These are phyloP conservation scores for Kobus ellipsiprymnus DNA, from an alignment of 2,113 vertebrate genomes.

Conservation along the genomic window DNA sequence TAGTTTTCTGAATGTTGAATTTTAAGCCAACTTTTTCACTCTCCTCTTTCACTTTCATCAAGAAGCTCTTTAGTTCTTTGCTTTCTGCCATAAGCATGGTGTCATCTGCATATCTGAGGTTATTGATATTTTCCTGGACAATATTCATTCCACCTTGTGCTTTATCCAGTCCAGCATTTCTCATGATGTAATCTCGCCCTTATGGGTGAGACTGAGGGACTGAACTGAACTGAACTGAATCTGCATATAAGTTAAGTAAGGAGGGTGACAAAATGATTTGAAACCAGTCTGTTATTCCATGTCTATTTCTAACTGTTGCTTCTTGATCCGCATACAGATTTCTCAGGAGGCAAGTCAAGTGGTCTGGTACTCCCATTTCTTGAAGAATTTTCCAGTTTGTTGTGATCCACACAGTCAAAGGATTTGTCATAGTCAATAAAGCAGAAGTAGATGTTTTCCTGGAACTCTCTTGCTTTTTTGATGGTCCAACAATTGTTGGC, in stretches of 20 bases:
- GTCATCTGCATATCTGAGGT: not conserved
- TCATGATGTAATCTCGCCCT: not conserved
- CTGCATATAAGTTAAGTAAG: not conserved
- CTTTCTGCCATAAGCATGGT: not conserved
- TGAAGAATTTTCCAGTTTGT: not conserved
- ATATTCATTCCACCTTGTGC: not conserved
- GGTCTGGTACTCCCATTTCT: not conserved
- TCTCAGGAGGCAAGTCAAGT: not conserved
- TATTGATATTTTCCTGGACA: not conserved
- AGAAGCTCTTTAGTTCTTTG: not conserved
- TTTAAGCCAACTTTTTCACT: not conserved
- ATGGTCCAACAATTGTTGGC: not conserved
- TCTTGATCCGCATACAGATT: not conserved
- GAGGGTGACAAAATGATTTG: not conserved
- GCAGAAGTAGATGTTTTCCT: not conserved
- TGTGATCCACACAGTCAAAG: not conserved
- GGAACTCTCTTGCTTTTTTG: not conserved
- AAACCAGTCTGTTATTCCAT: not conserved
- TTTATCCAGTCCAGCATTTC: not conserved
- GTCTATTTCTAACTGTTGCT: not conserved
- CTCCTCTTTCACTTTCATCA: not conserved
- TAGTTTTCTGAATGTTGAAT: not conserved
- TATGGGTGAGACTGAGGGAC: too few species aligned
- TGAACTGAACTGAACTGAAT: too few species aligned
- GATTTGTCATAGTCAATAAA: not conserved